Base-by-base conservation (phyloP, 2,113 vertebrate species). In the Psittacus erithacus region DNA sequence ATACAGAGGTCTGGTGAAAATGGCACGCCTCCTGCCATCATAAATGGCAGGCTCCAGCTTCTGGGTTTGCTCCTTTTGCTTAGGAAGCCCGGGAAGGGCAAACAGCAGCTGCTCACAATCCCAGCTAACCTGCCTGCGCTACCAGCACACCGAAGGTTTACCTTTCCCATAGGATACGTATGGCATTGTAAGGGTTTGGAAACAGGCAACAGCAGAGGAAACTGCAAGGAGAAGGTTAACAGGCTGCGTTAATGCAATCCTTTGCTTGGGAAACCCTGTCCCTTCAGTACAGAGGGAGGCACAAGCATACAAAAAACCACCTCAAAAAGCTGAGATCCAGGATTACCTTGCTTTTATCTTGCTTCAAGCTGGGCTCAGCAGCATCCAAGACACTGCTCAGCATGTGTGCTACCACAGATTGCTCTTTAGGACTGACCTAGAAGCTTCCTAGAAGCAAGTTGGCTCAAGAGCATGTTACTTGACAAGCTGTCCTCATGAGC, bases 71-170 rank as follows among this genome's bases (percentile, higher is more conserved):
- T 89, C 39, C 68, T 47, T 55, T 29, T 63, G 47, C 27, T 78
- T 28, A 13, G 47, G 44, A 43, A 74, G 29, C 29, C 6, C 63
- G 9, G 35, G 27, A 62, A 83, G 18, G 52, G 28, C 52, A 64
- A 89, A 44, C 1, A 84, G 81, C 28, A 75, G 74, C 52, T 82
- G 46, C 50, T 16, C 27, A 33, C 47, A 89, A 23, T 35, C 24
- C 50, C 84, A 59, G 43, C 16, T 86, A 28, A 7, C 23, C 18
- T 2, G 1, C 35, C 31, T 1, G 0, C 5, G 5, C 11, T 52
- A 49, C 18, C 68, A 15, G 28, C 1, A 1, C 19, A 11, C 14
- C 50, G 24, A 29, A 78, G 43, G 25, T 29, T 77, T 57, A 11
- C 17, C 46, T 4, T 38, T 78, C 49, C 44, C 29, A 4, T 7